These are phyloP conservation scores for Rhombomys opimus DNA, from an alignment of 2,113 vertebrate genomes.

Conservation along the genomic window DNA sequence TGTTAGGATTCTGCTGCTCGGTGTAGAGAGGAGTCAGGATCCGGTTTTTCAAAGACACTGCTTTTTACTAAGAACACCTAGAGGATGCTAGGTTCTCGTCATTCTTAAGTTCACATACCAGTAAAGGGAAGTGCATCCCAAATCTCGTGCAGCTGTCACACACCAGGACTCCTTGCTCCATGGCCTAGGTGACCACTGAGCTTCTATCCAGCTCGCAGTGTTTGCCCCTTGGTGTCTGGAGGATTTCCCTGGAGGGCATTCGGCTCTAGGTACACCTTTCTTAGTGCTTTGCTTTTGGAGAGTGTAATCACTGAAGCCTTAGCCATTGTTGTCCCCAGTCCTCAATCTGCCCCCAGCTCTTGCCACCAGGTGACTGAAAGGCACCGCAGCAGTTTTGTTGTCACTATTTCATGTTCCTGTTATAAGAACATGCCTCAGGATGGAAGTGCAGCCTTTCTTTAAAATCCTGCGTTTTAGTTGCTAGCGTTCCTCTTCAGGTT, in stretches of 20 bases:
- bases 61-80: background rate
- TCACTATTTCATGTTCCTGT: background rate
- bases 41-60: background rate
- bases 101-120: background rate
- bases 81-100: background rate
- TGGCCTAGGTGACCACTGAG: background rate
- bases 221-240: background rate
- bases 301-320: background rate
- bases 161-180: background rate
- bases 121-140: background rate
- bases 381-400: background rate
- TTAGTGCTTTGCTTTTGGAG: background rate
- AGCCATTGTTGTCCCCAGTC: background rate
- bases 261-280: background rate
- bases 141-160: background rate
- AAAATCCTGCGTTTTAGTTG: background rate
- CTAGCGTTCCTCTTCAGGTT: background rate
- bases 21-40: background rate
- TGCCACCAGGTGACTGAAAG: background rate
- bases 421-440: background rate
- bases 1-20: background rate
- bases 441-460: background rate
- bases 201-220: background rate
- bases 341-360: background rate
- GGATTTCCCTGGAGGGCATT: slow-evolving; percentile 11